These are phyloP conservation scores for Beroe forskalii DNA, from an alignment of 37 sponge, comb jelly and placozoan species.

Conservation along the genomic window DNA sequence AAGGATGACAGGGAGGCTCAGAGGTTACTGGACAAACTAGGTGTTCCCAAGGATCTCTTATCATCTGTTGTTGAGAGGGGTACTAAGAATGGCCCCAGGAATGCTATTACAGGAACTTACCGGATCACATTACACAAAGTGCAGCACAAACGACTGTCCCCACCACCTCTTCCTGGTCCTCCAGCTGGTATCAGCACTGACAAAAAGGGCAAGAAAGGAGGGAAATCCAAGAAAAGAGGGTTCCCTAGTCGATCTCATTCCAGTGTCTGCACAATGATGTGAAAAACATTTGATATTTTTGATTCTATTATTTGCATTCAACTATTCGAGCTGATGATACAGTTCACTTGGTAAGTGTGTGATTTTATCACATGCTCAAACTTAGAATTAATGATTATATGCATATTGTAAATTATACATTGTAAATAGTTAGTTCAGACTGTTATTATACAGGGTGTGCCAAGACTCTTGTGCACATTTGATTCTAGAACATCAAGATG, in stretches of 20 bases:
- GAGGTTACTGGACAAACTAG: neutral
- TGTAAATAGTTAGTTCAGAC: too few relatives aligned
- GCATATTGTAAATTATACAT: too few relatives aligned
- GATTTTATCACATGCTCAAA: too few relatives aligned
- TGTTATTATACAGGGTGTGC: too few relatives aligned
- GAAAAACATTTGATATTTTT: too few relatives aligned
- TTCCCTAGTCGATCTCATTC: slow-evolving; percentile 16
- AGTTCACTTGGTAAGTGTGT: too few relatives aligned
- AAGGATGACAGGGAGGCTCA: slow-evolving; percentile 50
- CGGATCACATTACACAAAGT: slow-evolving; percentile 68
- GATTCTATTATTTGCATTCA: too few relatives aligned
- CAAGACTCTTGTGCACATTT: too few relatives aligned
- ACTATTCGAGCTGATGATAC: too few relatives aligned
- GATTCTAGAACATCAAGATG: too few relatives aligned
- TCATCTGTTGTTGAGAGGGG: slow-evolving; percentile 19
- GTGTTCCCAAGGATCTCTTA: slow-evolving; percentile 14
- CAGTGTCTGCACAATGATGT: slow-evolving; percentile 19
- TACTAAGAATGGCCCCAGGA: slow-evolving; percentile 66
- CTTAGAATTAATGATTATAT: too few relatives aligned
- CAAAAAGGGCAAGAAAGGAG: neutral
- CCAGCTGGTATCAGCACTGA: neutral
- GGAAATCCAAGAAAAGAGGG: neutral
- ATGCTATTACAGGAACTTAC: slow-evolving; percentile 69
- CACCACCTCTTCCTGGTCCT: neutral
- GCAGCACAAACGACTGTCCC: slow-evolving; percentile 14